A percentile compares a stretch with the other conserved stretches of the same genome.
These are phyloP conservation scores for Nephrocerus scutellatus DNA, from an alignment of 2,888 invertebrate species.

Conservation along the genomic window DNA sequence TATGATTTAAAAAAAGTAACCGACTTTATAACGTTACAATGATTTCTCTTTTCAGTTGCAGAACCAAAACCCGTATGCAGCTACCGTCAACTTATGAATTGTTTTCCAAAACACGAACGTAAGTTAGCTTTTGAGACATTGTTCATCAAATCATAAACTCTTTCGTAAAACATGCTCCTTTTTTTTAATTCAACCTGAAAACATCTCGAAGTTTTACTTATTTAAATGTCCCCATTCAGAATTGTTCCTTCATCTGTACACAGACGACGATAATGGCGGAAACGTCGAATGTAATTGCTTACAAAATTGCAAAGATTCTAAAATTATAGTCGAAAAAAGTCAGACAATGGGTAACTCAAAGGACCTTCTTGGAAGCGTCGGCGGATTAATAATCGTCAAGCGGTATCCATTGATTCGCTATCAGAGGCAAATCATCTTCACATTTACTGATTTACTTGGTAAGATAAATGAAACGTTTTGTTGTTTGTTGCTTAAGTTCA, in stretches of 20 bases:
- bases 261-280: not conserved
- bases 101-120: slow-evolving; percentile 35
- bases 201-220: too few species aligned
- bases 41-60: slow-evolving; percentile 24
- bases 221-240: too few species aligned
- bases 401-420: slow-evolving; percentile 35
- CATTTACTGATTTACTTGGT: slow-evolving; percentile 45
- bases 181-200: too few species aligned
- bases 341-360: slow-evolving; percentile 30
- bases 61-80: slow-evolving; percentile 38
- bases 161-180: too few species aligned
- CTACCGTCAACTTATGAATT: slow-evolving; percentile 33
- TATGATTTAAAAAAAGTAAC: too few species aligned
- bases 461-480: too few species aligned
- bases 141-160: too few species aligned
- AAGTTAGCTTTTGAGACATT: slow-evolving; percentile 11
- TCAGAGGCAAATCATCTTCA: slow-evolving; percentile 41
- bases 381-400: slow-evolving; percentile 29
- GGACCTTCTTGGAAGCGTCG: slow-evolving; percentile 32
- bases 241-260: too few species aligned
- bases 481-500: too few species aligned
- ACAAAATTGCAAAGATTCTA: not conserved
- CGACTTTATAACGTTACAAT: not conserved
- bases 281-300: slow-evolving; percentile 3
- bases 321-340: slow-evolving; percentile 18